Percentiles rank a stretch among this genome's conserved stretches.
phyloP scores from a whole-genome alignment of 2,797 vertebrate species.

The Coccyzus lansbergi region DNA sequence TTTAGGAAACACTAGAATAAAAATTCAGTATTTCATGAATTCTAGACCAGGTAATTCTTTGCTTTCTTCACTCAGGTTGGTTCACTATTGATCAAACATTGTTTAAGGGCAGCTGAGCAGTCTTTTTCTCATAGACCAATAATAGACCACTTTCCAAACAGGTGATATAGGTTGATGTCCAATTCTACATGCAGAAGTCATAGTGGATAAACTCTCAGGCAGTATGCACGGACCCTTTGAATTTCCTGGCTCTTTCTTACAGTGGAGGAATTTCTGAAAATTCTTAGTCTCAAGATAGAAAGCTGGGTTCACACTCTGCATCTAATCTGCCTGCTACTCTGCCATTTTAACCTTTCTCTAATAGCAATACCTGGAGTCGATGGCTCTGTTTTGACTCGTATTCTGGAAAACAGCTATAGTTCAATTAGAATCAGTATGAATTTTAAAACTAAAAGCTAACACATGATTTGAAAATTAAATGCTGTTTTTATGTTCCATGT shows the following conservation, averaged over 20 bases:
- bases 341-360: neutral
- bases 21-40: neutral
- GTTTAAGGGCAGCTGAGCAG: neutral
- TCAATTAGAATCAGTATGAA: neutral
- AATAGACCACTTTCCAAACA: neutral
- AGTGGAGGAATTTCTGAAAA: neutral
- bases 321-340: neutral
- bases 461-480: neutral
- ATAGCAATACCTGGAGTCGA: accelerated
- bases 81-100: accelerated
- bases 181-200: accelerated
- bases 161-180: accelerated
- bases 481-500: neutral
- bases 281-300: neutral
- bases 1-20: accelerated
- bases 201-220: neutral
- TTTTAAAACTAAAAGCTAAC: neutral
- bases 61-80: accelerated
- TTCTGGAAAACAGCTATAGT: neutral
- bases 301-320: neutral
- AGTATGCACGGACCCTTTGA: neutral
- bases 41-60: neutral
- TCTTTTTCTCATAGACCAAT: accelerated
- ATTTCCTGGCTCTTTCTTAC: neutral
- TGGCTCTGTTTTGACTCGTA: neutral